Conservation (phyloP, 2,113 vertebrate genomes). For the Leucosticte australis region DNA sequence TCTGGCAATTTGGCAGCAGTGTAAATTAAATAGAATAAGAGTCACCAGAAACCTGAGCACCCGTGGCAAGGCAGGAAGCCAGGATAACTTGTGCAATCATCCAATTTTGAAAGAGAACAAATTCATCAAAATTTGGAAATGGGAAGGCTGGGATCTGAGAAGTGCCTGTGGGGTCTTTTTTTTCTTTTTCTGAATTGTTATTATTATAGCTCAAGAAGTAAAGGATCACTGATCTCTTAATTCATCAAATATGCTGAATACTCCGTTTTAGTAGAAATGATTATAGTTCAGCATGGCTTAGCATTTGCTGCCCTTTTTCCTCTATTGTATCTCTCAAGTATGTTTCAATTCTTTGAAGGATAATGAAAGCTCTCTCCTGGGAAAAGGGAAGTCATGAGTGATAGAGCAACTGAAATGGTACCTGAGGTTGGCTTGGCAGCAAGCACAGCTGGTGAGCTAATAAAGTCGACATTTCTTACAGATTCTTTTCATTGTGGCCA, state of each 20-base stretch:
- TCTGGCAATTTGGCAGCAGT: not conserved
- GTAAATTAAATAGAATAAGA: constrained; percentile 34
- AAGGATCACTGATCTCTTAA: not conserved
- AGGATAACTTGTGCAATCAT: not conserved
- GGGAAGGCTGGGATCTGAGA: not conserved
- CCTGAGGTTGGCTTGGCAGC: not conserved
- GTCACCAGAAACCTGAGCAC: not conserved
- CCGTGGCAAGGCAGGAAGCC: not conserved
- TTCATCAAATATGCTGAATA: not conserved
- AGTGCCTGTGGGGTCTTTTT: not conserved
- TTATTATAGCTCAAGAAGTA: not conserved
- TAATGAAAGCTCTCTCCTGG: not conserved
- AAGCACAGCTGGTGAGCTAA: not conserved
- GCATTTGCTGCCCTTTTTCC: not conserved
- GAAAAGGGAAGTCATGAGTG: not conserved
- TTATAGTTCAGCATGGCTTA: not conserved
- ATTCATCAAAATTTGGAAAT: not conserved
- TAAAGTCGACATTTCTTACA: not conserved
- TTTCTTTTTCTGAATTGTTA: not conserved
- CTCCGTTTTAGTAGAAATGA: not conserved
- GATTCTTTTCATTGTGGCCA: not conserved
- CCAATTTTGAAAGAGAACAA: not conserved
- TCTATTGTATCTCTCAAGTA: not conserved
- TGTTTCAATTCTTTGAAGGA: constrained; percentile 6
- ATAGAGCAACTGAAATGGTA: not conserved